Evolutionary conservation across 2,113 vertebrate genomes (phyloP).

Genomic region (Megaleporinus macrocephalus): DNA sequence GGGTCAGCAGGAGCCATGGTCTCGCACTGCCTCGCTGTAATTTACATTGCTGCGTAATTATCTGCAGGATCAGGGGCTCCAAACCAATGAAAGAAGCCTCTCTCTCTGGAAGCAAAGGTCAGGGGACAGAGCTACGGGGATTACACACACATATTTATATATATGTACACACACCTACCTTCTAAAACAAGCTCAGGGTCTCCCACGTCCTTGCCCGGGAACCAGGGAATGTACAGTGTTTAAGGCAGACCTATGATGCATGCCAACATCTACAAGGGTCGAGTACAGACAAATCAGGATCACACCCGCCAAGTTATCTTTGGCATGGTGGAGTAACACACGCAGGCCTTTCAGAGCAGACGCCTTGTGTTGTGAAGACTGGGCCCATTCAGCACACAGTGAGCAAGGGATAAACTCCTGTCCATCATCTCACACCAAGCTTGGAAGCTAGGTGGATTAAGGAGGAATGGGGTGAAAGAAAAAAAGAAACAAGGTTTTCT

Average conservation of each 20-base stretch:
- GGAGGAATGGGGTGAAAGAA: not conserved
- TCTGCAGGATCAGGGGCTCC: slow-evolving; percentile 65
- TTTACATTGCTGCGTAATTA: slow-evolving; percentile 78
- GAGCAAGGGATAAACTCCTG: slow-evolving; percentile 39
- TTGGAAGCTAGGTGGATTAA: slow-evolving; percentile 22
- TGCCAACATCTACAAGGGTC: slow-evolving; percentile 44
- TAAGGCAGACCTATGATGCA: slow-evolving; percentile 51
- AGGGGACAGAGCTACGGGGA: slow-evolving; percentile 48
- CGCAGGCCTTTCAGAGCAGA: slow-evolving; percentile 14
- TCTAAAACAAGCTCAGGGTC: not conserved
- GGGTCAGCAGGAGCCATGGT: slow-evolving; percentile 42
- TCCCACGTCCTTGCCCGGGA: slow-evolving; percentile 14
- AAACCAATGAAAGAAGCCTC: slow-evolving; percentile 67
- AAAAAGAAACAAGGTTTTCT: not conserved
- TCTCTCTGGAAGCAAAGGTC: slow-evolving; percentile 52
- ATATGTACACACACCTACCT: slow-evolving; percentile 11
- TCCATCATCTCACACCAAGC: slow-evolving; percentile 23
- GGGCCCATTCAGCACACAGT: slow-evolving; percentile 39
- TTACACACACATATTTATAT: slow-evolving; percentile 48
- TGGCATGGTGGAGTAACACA: slow-evolving; percentile 48
- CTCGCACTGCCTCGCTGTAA: slow-evolving; percentile 58
- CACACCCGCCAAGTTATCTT: slow-evolving; percentile 55
- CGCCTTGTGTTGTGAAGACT: slow-evolving; percentile 20
- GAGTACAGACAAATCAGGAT: slow-evolving; percentile 49
- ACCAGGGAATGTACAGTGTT: slow-evolving; percentile 12